Percentiles rank a stretch among this genome's conserved stretches.
Conservation (phyloP, 2,797 vertebrate species). For the Sebastolobus altivelis region DNA sequence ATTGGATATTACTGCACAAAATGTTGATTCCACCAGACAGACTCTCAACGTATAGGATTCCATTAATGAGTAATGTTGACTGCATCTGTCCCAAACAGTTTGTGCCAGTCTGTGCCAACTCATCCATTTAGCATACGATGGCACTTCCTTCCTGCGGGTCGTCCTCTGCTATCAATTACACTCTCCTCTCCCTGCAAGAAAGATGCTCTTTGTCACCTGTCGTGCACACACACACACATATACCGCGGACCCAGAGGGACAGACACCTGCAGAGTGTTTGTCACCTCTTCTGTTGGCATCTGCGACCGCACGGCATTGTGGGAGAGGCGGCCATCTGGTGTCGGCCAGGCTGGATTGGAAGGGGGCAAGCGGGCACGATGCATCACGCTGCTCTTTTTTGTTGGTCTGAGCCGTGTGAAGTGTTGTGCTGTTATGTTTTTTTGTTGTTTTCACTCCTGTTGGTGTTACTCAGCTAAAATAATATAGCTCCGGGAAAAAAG, state of each 20-base stretch:
- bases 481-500: constrained; percentile 1
- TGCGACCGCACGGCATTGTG: constrained; percentile 79
- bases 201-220: constrained; percentile 73
- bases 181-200: constrained; percentile 70
- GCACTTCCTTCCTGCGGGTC: constrained; percentile 75
- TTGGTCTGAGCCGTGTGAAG: constrained; percentile 59
- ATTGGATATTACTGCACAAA: background rate
- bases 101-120: constrained; percentile 63
- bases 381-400: constrained; percentile 79
- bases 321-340: constrained; percentile 81
- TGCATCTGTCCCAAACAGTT: constrained; percentile 65
- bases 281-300: constrained; percentile 83
- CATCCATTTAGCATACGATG: constrained; percentile 74
- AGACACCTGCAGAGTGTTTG: constrained; percentile 85
- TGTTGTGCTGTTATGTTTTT: constrained; percentile 41
- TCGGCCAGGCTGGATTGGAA: constrained; percentile 70
- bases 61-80: constrained; percentile 50
- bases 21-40: constrained; percentile 1
- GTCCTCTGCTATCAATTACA: constrained; percentile 82
- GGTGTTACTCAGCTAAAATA: constrained; percentile 26
- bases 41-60: constrained; percentile 26
- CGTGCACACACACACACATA: constrained; percentile 29
- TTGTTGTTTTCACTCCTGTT: constrained; percentile 40
- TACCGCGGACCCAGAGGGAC: constrained; percentile 69
- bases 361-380: constrained; percentile 66